A percentile compares a stretch with the other conserved stretches of the same genome.
Conservation (phyloP, 2,888 invertebrate species). For the Aelia acuminata region DNA sequence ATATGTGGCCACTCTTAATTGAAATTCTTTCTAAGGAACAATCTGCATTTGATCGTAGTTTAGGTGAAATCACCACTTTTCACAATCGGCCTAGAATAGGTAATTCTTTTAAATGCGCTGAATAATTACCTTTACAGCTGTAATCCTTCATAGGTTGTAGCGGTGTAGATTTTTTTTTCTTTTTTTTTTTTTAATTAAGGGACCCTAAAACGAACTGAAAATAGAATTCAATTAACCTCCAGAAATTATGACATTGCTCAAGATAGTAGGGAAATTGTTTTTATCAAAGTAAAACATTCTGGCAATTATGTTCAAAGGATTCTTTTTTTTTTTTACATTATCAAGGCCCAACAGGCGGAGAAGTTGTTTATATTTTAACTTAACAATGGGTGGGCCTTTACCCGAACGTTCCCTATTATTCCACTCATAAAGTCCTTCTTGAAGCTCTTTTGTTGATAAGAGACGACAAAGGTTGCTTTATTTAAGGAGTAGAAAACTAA, state of each 20-base stretch:
- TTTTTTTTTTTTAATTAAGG: too few relatives aligned
- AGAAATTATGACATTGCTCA: background rate
- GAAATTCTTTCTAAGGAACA: too few relatives aligned
- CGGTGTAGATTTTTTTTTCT: too few relatives aligned
- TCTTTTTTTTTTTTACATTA: background rate
- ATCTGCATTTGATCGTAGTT: too few relatives aligned
- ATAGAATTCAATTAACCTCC: background rate
- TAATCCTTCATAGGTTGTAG: too few relatives aligned
- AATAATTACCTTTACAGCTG: too few relatives aligned
- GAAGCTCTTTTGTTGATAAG: background rate
- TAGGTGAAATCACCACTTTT: too few relatives aligned
- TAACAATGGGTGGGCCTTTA: background rate
- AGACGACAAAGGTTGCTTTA: background rate
- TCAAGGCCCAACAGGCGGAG: conserved; percentile 5
- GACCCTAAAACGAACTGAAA: background rate
- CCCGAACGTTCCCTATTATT: background rate
- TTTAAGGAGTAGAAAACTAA: background rate
- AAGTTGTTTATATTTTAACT: conserved; percentile 8
- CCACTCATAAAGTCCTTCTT: conserved; percentile 9
- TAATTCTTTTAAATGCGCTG: too few relatives aligned
- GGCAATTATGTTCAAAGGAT: background rate
- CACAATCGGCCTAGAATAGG: too few relatives aligned
- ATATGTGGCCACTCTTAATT: too few relatives aligned
- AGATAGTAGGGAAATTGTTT: background rate
- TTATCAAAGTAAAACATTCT: conserved; percentile 12